Evolutionary conservation across 2,797 vertebrate genomes (phyloP), one percentile per base, ranked within the genome.

Genomic region (Poecilia gillii): DNA sequence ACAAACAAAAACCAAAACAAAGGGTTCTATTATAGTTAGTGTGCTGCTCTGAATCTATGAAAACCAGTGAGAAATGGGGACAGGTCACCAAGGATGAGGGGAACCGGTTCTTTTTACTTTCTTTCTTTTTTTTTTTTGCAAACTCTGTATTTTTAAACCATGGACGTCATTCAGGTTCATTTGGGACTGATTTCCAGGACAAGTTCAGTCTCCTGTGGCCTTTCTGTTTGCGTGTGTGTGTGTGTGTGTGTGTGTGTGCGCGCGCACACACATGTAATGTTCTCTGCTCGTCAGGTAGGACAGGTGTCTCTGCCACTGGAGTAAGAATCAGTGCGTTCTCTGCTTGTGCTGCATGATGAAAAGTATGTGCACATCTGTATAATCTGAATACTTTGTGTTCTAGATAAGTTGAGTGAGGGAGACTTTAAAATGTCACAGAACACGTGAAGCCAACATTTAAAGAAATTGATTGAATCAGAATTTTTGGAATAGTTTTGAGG

Each of bases 91-190:
- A 91, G 89, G 91, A 94, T 90, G 85, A 85, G 49, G 88, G 82
- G 84, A 91, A 90, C 89, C 85, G 78, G 80, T 87, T 83, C 7
- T 8, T 51, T 51, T 51, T 23, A 20, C 18, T 47, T 51, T 18
- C 88, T 92, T 47, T 47, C 13, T 46, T 16, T 46, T 47, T 46
- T 14, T 47, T 94, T 71, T 92, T 88, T 91, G 92, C 86, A 88
- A 90, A 93, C 85, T 91, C 88, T 92, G 87, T 94, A 91, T 94
- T 94, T 94, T 94, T 93, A 93, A 90, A 91, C 86, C 72, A 45
- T n/a, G 5, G 77, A 91, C 88, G 90, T 95, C 92, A 94, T 87
- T 84, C 86, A 82, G 88, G 91, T 88, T 81, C 89, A 41, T 92
- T 88, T 77, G 87, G 89, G 89, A 92, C 85, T 87, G 82, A 90